Base-by-base conservation (phyloP, 2,888 invertebrate genomes). In the Phyto melanocephala region DNA sequence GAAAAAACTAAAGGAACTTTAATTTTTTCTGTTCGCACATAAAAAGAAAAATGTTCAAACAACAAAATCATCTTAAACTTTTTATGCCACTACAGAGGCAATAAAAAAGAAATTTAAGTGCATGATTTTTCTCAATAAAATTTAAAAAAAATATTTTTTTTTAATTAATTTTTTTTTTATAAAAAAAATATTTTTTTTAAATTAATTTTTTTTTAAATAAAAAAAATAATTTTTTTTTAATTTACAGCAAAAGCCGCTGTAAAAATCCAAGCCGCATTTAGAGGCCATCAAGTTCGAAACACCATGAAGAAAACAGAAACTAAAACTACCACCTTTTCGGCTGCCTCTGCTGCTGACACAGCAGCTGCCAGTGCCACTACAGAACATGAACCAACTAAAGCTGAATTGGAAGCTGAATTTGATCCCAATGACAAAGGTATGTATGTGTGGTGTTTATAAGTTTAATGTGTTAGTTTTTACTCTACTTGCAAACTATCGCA, bases 201-300 rank as follows among this genome's bases (percentile, higher is more conserved):
- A 11, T 20, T 37, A 2, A 24, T 2, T 35, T 42, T 58, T 62
- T 33, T 17, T 33, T 63, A 33, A n/a, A n/a, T n/a, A n/a, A n/a
- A n/a, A n/a, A n/a, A n/a, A n/a, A n/a, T n/a, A n/a, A n/a, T n/a
- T 33, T 40, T 10, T 58, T 17, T 28, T 68, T 37, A 33, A 83
- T 83, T 87, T 88, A 45, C 85, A 91, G 91, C 88, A 81, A 91
- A 92, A 88, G 97, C 97, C 85, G 97, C 96, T 84, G 95, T 95
- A 65, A 96, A 95, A 92, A 97, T 97, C 92, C 97, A 97, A 91
- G 97, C 97, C 88, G 96, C 93, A 86, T 97, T 96, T 91, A 93
- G 97, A 87, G 96, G 96, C 74, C 96, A 96, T 90, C 93, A 95
- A 92, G 94, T 95, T 85, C 94, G 96, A 88, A 94, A 94, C 91